Conservation (phyloP, 2,888 invertebrate genomes). For the Drosophila nigricruria region DNA sequence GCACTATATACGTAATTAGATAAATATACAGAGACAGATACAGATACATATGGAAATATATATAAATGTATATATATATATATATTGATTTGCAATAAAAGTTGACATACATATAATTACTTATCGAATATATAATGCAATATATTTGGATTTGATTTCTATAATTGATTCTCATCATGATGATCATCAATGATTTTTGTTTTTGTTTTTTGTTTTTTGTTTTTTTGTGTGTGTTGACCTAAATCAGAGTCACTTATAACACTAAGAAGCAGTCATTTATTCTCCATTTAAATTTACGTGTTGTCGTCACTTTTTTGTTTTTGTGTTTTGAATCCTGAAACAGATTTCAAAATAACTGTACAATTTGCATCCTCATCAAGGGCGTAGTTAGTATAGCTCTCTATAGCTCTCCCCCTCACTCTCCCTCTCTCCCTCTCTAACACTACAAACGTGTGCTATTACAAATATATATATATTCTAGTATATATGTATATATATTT, state of each 20-base stretch:
- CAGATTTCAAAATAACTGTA: constrained; percentile 80
- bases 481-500: constrained; percentile 53
- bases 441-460: constrained; percentile 65
- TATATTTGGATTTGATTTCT: constrained; percentile 76
- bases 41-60: constrained; percentile 32
- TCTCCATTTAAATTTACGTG: constrained; percentile 84
- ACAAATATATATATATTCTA: constrained; percentile 47
- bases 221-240: constrained; percentile 59
- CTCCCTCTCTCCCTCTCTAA: constrained; percentile 25
- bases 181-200: constrained; percentile 29
- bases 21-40: constrained; percentile 51
- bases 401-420: constrained; percentile 24
- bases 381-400: constrained; percentile 36
- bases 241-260: constrained; percentile 77
- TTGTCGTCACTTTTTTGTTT: constrained; percentile 74
- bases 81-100: constrained; percentile 56
- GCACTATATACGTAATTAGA: constrained; percentile 56
- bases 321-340: constrained; percentile 72
- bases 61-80: constrained; percentile 15
- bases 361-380: constrained; percentile 55
- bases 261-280: constrained; percentile 85
- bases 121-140: constrained; percentile 67
- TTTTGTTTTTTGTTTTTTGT: constrained; percentile 2
- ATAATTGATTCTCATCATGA: constrained; percentile 66
- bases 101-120: constrained; percentile 60